Conservation (phyloP, 1,140 invertebrate species). For the Drosophila mayri region DNA sequence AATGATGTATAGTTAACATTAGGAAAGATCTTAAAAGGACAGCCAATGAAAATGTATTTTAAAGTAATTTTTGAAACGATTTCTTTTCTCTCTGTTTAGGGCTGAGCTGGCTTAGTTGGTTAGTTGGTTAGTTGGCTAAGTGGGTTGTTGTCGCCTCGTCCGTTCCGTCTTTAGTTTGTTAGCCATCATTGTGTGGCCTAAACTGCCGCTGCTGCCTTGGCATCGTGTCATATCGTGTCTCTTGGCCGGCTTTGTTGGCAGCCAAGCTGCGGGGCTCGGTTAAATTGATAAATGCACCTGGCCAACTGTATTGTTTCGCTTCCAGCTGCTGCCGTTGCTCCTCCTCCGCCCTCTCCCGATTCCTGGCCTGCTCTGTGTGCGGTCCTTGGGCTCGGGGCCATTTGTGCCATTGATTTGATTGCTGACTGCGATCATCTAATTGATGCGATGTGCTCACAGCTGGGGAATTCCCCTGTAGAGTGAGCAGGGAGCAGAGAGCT, state of each 20-base stretch:
- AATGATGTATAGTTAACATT: background rate
- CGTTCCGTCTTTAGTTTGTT: constrained; percentile 68
- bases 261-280: constrained; percentile 67
- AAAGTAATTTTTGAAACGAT: background rate
- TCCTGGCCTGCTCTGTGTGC: background rate
- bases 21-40: background rate
- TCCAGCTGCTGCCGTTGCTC: background rate
- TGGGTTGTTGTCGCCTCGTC: background rate
- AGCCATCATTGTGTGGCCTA: constrained; percentile 61
- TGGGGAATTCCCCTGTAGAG: background rate
- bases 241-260: constrained; percentile 61
- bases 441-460: constrained; percentile 36
- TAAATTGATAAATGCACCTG: constrained; percentile 81
- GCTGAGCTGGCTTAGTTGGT: background rate
- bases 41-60: background rate
- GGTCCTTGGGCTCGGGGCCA: constrained; percentile 31
- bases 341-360: too few relatives aligned
- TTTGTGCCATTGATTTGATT: constrained; percentile 66
- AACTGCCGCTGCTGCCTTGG: constrained; percentile 20
- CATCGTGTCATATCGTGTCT: constrained; percentile 70
- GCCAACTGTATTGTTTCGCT: constrained; percentile 37
- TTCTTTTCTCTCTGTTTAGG: background rate
- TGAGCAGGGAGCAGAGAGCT: background rate
- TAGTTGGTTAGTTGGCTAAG: background rate
- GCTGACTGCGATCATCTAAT: constrained; percentile 46